Conservation (phyloP, 2,113 vertebrate species). For the Ochotona princeps region DNA sequence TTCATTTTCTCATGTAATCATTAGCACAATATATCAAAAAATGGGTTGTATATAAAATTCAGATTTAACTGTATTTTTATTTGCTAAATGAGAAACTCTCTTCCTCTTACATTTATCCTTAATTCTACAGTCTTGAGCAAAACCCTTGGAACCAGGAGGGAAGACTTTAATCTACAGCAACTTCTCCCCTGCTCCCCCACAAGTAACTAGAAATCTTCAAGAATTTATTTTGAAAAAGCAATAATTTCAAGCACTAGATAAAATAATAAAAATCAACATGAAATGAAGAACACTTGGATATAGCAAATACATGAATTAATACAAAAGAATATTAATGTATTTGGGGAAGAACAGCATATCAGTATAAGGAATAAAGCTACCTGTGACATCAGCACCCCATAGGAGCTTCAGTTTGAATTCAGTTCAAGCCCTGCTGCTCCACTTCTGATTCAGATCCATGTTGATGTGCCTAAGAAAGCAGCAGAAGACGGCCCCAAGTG, state of each 20-base stretch:
- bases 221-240: too few relatives aligned
- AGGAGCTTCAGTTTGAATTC: too few relatives aligned
- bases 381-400: too few relatives aligned
- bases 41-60: background rate
- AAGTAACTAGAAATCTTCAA: background rate
- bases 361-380: too few relatives aligned
- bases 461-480: too few relatives aligned
- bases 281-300: background rate
- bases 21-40: background rate
- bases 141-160: background rate
- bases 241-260: too few relatives aligned
- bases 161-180: background rate
- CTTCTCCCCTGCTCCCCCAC: background rate
- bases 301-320: background rate
- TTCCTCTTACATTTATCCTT: background rate
- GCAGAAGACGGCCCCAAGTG: too few relatives aligned
- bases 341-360: too few relatives aligned
- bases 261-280: background rate
- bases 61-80: conserved; percentile 26
- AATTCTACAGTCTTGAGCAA: background rate
- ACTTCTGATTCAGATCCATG: too few relatives aligned
- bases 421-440: too few relatives aligned
- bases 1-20: background rate
- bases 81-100: background rate
- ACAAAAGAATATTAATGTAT: background rate